Conservation (phyloP, 2,113 vertebrate genomes). For the Strix aluco region DNA sequence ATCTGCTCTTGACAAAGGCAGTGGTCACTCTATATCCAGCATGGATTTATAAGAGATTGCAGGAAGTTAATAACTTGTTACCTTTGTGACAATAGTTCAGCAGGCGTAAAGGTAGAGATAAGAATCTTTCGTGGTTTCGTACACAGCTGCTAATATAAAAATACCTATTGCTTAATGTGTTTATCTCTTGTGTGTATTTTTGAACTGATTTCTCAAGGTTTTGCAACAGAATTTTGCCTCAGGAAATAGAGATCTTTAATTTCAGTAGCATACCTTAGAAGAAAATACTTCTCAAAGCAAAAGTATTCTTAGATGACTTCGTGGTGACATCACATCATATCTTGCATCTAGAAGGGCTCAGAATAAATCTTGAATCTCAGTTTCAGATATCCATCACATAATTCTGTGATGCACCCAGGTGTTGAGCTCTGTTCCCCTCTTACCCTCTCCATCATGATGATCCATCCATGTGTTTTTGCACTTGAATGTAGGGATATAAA, state of each 20-base stretch:
- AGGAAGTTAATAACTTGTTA: background rate
- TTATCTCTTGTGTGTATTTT: slow-evolving; percentile 28
- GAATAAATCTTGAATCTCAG: background rate
- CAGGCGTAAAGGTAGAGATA: background rate
- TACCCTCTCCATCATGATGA: background rate
- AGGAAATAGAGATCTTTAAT: background rate
- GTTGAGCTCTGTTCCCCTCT: background rate
- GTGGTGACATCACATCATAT: background rate
- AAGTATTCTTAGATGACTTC: background rate
- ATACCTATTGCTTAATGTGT: slow-evolving; percentile 30
- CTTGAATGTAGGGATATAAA: background rate
- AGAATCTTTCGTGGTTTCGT: background rate
- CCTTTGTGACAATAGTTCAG: background rate
- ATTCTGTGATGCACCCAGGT: background rate
- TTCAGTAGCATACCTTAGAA: slow-evolving; percentile 20
- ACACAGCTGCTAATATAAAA: slow-evolving; percentile 26
- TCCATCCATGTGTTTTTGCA: background rate
- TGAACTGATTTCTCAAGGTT: slow-evolving; percentile 53
- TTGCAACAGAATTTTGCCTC: slow-evolving; percentile 49
- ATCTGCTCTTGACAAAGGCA: background rate
- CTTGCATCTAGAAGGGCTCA: background rate
- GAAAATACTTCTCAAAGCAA: background rate
- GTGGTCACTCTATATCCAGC: background rate
- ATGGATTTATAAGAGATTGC: background rate
- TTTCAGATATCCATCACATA: background rate